phyloP scores from a whole-genome alignment of 2,888 invertebrate species.

The Lepas anatifera region DNA sequence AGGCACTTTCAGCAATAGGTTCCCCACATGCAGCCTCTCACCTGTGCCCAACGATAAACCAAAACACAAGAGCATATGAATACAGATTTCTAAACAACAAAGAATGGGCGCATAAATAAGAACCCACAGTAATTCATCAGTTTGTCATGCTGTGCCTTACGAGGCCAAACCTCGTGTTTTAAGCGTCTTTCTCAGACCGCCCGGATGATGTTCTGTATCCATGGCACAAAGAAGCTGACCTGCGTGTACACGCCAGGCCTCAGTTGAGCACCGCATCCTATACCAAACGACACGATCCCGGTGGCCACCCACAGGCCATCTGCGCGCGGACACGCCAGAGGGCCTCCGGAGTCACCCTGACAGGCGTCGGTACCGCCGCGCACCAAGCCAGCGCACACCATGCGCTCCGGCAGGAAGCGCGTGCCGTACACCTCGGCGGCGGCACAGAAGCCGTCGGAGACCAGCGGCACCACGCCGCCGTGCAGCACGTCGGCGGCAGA shows the following conservation, averaged over 20 bases:
- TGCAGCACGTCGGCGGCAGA: not conserved
- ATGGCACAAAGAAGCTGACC: not conserved
- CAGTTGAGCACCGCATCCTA: not conserved
- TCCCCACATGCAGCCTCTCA: too few species aligned
- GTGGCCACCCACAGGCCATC: not conserved
- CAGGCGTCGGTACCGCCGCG: not conserved
- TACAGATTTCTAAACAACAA: too few species aligned
- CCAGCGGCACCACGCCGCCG: not conserved
- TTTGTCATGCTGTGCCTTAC: too few species aligned
- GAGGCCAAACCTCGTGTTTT: too few species aligned
- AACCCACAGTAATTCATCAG: too few species aligned
- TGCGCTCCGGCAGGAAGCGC: not conserved
- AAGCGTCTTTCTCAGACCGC: too few species aligned
- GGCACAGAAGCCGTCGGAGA: not conserved
- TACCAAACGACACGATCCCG: not conserved
- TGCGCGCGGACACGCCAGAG: not conserved
- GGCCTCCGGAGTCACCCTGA: not conserved
- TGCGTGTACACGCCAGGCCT: not conserved
- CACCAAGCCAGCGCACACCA: not conserved
- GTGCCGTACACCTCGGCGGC: not conserved
- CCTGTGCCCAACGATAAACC: too few species aligned
- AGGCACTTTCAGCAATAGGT: too few species aligned
- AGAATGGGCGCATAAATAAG: too few species aligned
- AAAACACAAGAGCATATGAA: too few species aligned
- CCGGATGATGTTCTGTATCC: not conserved